Conservation (phyloP, 2,888 invertebrate species). For the Melanostoma scalare region DNA sequence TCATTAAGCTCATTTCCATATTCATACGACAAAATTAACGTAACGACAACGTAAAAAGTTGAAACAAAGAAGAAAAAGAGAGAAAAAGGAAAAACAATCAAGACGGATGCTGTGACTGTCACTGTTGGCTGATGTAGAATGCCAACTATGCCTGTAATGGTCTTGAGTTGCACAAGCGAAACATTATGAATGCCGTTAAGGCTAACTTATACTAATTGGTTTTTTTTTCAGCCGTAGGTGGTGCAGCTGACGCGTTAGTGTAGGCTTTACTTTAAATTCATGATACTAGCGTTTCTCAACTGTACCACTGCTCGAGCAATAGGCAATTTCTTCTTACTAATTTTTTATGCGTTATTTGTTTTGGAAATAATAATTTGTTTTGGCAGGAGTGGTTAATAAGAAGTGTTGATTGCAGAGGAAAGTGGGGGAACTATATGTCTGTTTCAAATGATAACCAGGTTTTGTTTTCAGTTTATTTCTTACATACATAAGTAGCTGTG, state of each 20-base stretch:
- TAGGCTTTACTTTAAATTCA: too few relatives aligned
- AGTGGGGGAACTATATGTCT: too few relatives aligned
- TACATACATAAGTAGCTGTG: too few relatives aligned
- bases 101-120: conserved; percentile 1
- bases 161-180: conserved; percentile 15
- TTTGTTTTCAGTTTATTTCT: too few relatives aligned
- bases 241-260: neutral
- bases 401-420: too few relatives aligned
- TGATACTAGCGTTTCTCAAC: too few relatives aligned
- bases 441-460: too few relatives aligned
- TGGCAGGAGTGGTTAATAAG: too few relatives aligned
- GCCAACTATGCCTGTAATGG: conserved; percentile 38
- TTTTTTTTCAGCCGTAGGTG: neutral
- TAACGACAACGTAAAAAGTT: conserved; percentile 16
- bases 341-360: too few relatives aligned
- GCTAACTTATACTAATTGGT: conserved; percentile 25
- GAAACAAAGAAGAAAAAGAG: neutral
- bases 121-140: conserved; percentile 36
- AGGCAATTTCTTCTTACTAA: too few relatives aligned
- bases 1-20: conserved; percentile 59
- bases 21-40: conserved; percentile 52
- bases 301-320: too few relatives aligned
- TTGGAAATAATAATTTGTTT: too few relatives aligned
- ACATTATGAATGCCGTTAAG: conserved; percentile 34
- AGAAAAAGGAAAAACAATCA: neutral